A percentile compares a stretch with the other conserved stretches of the same genome.
Evolutionary conservation across 1,140 invertebrate species (phyloP).

Genomic region (Galleria mellonella): DNA sequence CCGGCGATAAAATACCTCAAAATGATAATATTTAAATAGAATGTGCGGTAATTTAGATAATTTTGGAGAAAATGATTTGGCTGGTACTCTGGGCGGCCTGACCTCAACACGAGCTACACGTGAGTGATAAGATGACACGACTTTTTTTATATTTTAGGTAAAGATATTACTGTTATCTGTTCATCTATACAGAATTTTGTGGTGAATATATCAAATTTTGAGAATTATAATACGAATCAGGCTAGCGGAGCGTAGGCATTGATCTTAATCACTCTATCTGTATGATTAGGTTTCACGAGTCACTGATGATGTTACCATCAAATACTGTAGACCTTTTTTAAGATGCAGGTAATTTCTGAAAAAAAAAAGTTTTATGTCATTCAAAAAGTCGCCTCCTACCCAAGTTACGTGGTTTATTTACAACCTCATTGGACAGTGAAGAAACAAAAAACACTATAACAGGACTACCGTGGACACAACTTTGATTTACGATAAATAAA

Average conservation of each 20-base stretch:
- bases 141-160: too few relatives aligned
- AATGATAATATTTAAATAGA: not conserved
- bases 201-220: slow-evolving; percentile 60
- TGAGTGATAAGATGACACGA: too few relatives aligned
- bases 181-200: slow-evolving; percentile 37
- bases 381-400: not conserved
- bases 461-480: slow-evolving; percentile 53
- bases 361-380: not conserved
- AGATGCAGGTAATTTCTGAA: not conserved
- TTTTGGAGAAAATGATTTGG: too few relatives aligned
- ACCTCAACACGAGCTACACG: too few relatives aligned
- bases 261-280: slow-evolving; percentile 53
- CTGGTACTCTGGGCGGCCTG: too few relatives aligned
- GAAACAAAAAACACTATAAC: slow-evolving; percentile 19
- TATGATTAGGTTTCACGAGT: slow-evolving; percentile 41
- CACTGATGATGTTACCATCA: slow-evolving; percentile 32
- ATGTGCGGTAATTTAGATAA: too few relatives aligned
- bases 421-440: not conserved
- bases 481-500: slow-evolving; percentile 68
- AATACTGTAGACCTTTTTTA: not conserved
- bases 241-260: slow-evolving; percentile 57
- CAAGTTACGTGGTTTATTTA: not conserved
- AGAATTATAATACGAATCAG: slow-evolving; percentile 38
- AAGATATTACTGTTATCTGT: slow-evolving; percentile 32
- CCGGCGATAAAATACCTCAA: slow-evolving; percentile 10